Base-by-base conservation (phyloP, 2,888 invertebrate species). In the Pterobdella sp. region DNA sequence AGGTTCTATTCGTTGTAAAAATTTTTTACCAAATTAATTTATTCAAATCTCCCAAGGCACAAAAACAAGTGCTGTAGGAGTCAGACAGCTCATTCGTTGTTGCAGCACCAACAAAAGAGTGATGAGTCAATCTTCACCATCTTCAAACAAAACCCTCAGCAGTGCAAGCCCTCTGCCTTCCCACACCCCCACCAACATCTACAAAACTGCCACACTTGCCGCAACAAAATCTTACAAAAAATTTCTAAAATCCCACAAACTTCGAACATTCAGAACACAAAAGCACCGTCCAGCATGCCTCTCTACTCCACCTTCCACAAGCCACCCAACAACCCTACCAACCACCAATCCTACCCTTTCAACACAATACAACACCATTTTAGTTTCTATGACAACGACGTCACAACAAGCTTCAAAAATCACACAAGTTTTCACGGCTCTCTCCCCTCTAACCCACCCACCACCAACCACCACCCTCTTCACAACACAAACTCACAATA, bases 1-100 rank as follows among this genome's bases (percentile, higher is more conserved):
- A 71, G 71, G 71, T 71, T 14, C 18, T 18, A 32, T 18, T 32
- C n/a, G n/a, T n/a, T n/a, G n/a, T n/a, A n/a, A n/a, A n/a, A n/a
- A n/a, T n/a, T n/a, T 7, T 42, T 42, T 42, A 42, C 49, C 22
- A 42, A 42, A 22, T 42, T 22, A 42, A 42, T 42, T 42, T 42
- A 14, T 42, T 14, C 7, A 42, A 42, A 42, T 18, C 42, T 26
- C 26, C n/a, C 3, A 22, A 56, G 60, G n/a, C 60, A 56, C 60
- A 56, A n/a, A 22, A 4, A 56, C 60, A 56, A 56, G n/a, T 22
- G 26, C n/a, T 22, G 4, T 3, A 7, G 60, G 26, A 56, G 60
- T 26, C 60, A 56, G 10, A 56, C 60, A 4, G 4, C n/a, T 26
- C n/a, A 56, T 22, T 56, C 60, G 3, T 22, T 56, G 3, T 26